Evolutionary conservation across 2,888 invertebrate species (phyloP).

Genomic region (Allophyes oxyacanthae): DNA sequence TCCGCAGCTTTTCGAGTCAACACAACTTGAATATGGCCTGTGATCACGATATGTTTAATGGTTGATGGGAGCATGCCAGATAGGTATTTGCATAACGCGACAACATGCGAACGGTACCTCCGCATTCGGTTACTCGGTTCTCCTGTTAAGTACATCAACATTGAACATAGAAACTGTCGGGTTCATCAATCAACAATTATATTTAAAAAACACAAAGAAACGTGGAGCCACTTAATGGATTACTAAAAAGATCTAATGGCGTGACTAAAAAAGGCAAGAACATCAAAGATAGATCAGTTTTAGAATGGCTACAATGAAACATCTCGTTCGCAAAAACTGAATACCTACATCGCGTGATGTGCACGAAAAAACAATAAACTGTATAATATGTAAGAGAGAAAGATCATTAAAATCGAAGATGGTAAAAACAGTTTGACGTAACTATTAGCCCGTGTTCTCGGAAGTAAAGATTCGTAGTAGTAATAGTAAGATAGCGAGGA

Average conservation of each 20-base stretch:
- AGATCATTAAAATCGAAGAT: constrained; percentile 45
- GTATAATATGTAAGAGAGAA: constrained; percentile 44
- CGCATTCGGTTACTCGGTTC: constrained; percentile 44
- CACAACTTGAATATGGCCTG: constrained; percentile 17
- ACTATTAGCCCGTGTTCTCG: constrained; percentile 58
- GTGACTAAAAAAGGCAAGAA: constrained; percentile 6
- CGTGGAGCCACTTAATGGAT: constrained; percentile 16
- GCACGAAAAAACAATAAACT: constrained; percentile 38
- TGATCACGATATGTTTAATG: constrained; percentile 35
- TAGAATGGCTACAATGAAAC: constrained; percentile 27
- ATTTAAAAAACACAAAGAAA: constrained; percentile 1
- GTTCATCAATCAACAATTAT: constrained; percentile 19
- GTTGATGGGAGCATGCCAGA: constrained; percentile 44
- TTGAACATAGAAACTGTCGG: constrained; percentile 1
- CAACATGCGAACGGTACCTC: constrained; percentile 62
- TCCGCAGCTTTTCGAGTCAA: constrained; percentile 28
- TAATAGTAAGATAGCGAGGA: constrained; percentile 55
- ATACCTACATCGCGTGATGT: constrained; percentile 34
- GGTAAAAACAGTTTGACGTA: constrained; percentile 60
- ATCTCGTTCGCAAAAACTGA: constrained; percentile 29
- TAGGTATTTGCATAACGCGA: constrained; percentile 68
- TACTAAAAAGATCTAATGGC: constrained; percentile 24
- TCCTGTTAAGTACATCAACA: constrained; percentile 12
- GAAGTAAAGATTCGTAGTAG: constrained; percentile 53
- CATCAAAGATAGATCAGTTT: not conserved